phyloP scores from a whole-genome alignment of 2,113 vertebrate species.

The Ochotona curzoniae region DNA sequence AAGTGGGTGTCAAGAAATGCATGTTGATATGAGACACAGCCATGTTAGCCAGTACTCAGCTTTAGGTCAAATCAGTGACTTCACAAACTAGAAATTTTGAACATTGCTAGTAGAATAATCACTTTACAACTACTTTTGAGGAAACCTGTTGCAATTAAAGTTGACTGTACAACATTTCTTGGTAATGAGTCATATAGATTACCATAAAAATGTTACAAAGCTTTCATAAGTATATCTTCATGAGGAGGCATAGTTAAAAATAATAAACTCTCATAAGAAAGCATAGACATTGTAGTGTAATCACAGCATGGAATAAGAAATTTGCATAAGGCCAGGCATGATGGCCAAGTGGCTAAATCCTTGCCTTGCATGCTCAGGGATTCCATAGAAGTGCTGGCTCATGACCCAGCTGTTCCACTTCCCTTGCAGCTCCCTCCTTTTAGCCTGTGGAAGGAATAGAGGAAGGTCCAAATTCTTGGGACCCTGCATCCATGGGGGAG shows the following conservation, averaged over 20 bases:
- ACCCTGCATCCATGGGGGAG: no score
- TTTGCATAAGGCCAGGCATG: neutral
- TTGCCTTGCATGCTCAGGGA: no score
- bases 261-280: neutral
- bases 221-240: neutral
- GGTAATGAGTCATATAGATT: neutral
- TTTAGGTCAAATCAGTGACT: no score
- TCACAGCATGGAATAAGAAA: neutral
- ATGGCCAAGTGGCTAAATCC: no score
- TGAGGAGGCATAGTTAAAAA: neutral
- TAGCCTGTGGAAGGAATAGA: no score
- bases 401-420: no score
- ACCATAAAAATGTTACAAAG: neutral
- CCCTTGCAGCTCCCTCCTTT: no score
- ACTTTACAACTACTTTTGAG: neutral
- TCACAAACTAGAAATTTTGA: neutral
- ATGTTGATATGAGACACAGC: no score
- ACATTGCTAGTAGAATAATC: neutral
- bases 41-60: no score
- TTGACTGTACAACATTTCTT: neutral
- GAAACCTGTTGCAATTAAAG: neutral
- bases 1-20: no score
- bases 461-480: no score
- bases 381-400: no score
- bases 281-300: neutral